Evolutionary conservation across 2,888 invertebrate species (phyloP), one percentile per base, ranked within the genome.

Genomic region (Agonum fuliginosum): DNA sequence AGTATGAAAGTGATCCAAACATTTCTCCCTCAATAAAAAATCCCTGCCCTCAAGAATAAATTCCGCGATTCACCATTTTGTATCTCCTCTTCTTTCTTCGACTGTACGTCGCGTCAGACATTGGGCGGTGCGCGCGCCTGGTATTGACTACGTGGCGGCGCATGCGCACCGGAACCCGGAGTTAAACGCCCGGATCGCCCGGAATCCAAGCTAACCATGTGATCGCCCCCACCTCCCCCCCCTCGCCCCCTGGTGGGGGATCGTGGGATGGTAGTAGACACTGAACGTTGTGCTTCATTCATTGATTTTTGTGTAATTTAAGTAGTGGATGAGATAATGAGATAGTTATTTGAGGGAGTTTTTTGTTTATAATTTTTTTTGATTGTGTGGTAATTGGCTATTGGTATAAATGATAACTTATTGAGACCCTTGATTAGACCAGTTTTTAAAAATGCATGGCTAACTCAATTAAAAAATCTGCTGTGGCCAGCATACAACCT

Each of bases 121-220:
- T 73, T 37, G 70, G 70, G 24, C 27, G 10, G 27, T 20, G 37
- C 67, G 41, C 67, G 41, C 43, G 43, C 22, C 41, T 20, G 27
- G 58, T 74, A 74, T 74, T 62, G 73, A 74, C 73, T 58, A 14
- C 62, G 43, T 37, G 10, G 10, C 24, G 54, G 73, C 73, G 73
- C 73, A 74, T 24, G 72, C 72, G 72, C 19, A 14, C 37, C 19
- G 19, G 20, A 67, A 3, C 41, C 73, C 62, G 62, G 73, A 72
- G 72, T 72, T 54, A 72, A 72, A 72, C 72, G 72, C 72, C 72
- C 72, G 72, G 72, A 72, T 72, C 51, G 34, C 72, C 72, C 34
- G 72, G 54, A 72, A 69, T 69, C 34, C 67, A 67, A 37, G 67
- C 67, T 67, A 62, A 37, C 67, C 67, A 67, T 67, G 65, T 65